Evolutionary conservation across 1,140 invertebrate species (phyloP), one percentile per base, ranked within the genome.

Genomic region (Bombus waltoni): DNA sequence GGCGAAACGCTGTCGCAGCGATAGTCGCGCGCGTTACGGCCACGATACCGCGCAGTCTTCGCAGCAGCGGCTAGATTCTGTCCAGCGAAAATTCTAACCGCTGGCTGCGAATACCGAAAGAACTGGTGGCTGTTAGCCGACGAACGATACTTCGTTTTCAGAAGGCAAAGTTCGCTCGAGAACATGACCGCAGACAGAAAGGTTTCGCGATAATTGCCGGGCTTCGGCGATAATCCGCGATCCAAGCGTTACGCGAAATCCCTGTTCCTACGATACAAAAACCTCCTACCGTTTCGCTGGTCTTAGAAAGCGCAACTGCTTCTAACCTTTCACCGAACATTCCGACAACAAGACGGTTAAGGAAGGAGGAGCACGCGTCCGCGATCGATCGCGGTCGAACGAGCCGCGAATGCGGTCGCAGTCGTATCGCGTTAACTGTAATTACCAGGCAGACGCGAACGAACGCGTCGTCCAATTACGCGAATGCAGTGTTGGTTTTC

Each of bases 401-500:
- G 62, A 87, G 53, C 86, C 66, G 83, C 66, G 70, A 74, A 13
- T 38, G 76, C 74, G 70, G 35, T 84, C 77, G 80, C 84, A 82
- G 92, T 93, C 91, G 53, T 35, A 90, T 88, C 80, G 91, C 47
- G 89, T 92, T 92, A 93, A 93, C 88, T 83, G 92, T 88, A 92
- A 93, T 94, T 93, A 93, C 85, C 90, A 89, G 47, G 42, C 62
- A 68, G 87, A 82, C 90, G 87, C 90, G 89, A 93, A 94, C 90
- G 32, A 53, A 92, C 91, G 90, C 87, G 88, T 91, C 87, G 88
- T 91, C 88, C 91, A 93, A 93, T 94, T 93, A 93, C 89, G 86
- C 85, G 91, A 91, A 74, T 87, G 40, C 66, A 47, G 88, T 75
- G 80, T 80, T 74, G 76, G 66, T 83, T 65, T 79, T 71, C 85